These are phyloP conservation scores for Mohoua ochrocephala DNA, from an alignment of 2,113 vertebrate genomes.

Conservation along the genomic window DNA sequence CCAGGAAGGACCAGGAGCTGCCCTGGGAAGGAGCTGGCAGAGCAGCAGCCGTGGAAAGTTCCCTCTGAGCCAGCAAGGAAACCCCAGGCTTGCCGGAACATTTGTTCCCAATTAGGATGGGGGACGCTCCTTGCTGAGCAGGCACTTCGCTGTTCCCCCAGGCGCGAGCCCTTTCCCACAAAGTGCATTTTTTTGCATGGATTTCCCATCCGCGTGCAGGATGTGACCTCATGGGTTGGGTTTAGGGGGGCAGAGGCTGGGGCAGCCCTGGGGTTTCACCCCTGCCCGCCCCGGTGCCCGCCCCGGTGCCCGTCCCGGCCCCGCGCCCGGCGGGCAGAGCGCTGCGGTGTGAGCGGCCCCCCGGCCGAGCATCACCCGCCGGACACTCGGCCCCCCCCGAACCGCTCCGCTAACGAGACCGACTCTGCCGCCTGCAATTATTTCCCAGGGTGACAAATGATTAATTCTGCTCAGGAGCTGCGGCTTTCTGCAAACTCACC, in stretches of 20 bases:
- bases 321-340: neutral
- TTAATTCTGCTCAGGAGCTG: slow-evolving; percentile 37
- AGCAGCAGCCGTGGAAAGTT: neutral
- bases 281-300: rapidly evolving
- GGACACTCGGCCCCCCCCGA: neutral
- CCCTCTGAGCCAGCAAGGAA: neutral
- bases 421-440: neutral
- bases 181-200: neutral
- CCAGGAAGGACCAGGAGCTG: neutral
- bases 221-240: neutral
- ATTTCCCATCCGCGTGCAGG: neutral
- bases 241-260: neutral
- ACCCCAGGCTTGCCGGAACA: neutral
- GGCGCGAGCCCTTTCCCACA: neutral
- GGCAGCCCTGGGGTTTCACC: neutral
- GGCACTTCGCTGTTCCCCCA: neutral
- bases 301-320: rapidly evolving
- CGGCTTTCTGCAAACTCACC: slow-evolving; percentile 37
- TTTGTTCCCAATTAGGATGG: neutral
- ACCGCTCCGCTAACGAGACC: rapidly evolving
- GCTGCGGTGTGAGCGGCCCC: no score
- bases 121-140: neutral
- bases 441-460: neutral
- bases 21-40: neutral
- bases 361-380: neutral